Conservation (phyloP, 2,797 vertebrate species). For the Chiloscyllium punctatum region DNA sequence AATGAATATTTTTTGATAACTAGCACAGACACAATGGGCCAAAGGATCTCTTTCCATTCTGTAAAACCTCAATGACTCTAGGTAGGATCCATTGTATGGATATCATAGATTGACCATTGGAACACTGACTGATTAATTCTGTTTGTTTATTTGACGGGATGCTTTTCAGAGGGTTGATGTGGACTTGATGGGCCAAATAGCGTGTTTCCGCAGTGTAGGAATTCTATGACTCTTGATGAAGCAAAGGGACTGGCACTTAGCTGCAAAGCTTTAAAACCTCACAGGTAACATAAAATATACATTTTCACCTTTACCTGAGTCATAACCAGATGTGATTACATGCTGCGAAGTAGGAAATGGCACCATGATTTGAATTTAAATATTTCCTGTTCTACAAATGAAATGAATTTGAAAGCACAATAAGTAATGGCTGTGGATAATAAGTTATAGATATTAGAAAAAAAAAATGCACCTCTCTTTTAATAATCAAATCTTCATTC, state of each 20-base stretch:
- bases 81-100: not conserved
- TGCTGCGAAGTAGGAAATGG: not conserved
- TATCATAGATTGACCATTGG: not conserved
- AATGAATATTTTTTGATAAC: too few relatives aligned
- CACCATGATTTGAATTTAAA: not conserved
- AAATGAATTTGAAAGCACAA: not conserved
- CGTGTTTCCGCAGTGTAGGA: too few relatives aligned
- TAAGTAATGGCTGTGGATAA: not conserved
- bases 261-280: not conserved
- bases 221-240: too few relatives aligned
- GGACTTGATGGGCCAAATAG: too few relatives aligned
- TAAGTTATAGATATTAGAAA: not conserved
- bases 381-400: not conserved
- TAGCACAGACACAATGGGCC: too few relatives aligned
- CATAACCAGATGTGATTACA: not conserved
- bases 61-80: too few relatives aligned
- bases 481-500: not conserved
- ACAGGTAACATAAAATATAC: not conserved
- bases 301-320: not conserved
- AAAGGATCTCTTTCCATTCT: not conserved
- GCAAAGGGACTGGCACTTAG: too few relatives aligned
- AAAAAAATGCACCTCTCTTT: not conserved
- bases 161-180: too few relatives aligned
- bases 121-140: not conserved
- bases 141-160: not conserved